Base-by-base conservation (phyloP, 2,888 invertebrate species). In the Cataglyphis livida region DNA sequence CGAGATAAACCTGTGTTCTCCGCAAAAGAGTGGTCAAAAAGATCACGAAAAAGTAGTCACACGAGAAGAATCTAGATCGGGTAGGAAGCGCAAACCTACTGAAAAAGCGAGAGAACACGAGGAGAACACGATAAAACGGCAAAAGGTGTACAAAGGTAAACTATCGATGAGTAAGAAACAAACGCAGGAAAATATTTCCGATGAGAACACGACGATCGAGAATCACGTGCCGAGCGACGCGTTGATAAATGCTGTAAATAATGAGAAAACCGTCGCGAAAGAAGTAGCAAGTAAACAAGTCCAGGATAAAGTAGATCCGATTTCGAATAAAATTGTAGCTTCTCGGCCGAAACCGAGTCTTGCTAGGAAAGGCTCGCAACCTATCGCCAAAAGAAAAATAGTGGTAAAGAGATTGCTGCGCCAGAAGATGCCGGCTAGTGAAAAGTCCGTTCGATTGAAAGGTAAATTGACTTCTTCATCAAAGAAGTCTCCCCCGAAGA, bases 41-140 rank as follows among this genome's bases (percentile, higher is more conserved):
- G 28, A 41, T 44, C 44, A 44, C n/a, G 59, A 18, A 75, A n/a
- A 18, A 35, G 18, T 28, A 82, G 78, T 78, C 54, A 3, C 88
- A 10, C 84, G 91, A 65, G 94, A 94, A 35, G 94, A 94, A 41
- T 92, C 93, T 1, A 90, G 94, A 66, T 94, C 94, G 0, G 94
- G 94, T 6, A 93, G 94, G 57, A 94, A 94, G 76, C 88, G 94
- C 4, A 94, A 94, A 74, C 91, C 92, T 0, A 94, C 94, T 0
- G 94, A 94, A 68, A 94, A 93, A 79, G 94, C 94, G 0, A 91
- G 93, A 1, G 94, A 94, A 51, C 93, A 94, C 68, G 94, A 93
- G 83, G 91, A 79, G 35, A 92, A 85, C 65, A 91, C 89, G n/a
- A 90, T 93, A 12, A 94, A 94, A 82, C 91, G 94, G 1, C 92